Evolutionary conservation across 2,888 invertebrate species (phyloP).

Genomic region (Eupithecia pulchellata): DNA sequence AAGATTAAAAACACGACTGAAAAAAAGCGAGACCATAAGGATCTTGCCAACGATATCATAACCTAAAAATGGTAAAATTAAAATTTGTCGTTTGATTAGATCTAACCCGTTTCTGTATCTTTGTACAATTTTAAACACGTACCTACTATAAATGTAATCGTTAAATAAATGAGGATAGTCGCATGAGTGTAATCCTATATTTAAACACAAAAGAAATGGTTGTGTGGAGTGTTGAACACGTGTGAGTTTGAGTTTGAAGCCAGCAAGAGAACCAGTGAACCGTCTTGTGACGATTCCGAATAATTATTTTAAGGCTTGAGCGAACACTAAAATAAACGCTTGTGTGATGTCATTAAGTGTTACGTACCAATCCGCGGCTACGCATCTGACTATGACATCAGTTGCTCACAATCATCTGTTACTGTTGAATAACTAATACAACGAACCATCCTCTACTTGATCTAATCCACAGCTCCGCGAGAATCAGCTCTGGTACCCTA

Average conservation of each 20-base stretch:
- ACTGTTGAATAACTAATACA: conserved; percentile 62
- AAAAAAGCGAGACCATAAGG: too few species aligned
- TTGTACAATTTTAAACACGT: too few species aligned
- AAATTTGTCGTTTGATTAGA: too few species aligned
- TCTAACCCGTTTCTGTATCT: not conserved
- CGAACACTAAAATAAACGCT: conserved; percentile 75
- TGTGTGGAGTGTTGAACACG: conserved; percentile 42
- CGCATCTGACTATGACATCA: conserved; percentile 80
- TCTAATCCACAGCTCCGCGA: not conserved
- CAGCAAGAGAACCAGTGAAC: conserved; percentile 53
- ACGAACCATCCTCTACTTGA: not conserved
- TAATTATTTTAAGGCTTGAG: conserved; percentile 78
- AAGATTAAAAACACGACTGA: too few species aligned
- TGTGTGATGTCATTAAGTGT: conserved; percentile 82
- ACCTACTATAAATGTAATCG: conserved; percentile 2
- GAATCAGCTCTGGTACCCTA: not conserved
- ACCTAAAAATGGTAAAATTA: too few species aligned
- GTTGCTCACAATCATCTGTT: conserved; percentile 68
- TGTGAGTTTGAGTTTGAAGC: conserved; percentile 50
- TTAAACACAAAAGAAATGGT: conserved; percentile 36
- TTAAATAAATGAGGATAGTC: conserved; percentile 15
- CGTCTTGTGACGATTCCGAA: conserved; percentile 63
- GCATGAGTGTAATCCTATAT: conserved; percentile 22
- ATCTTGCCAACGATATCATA: too few species aligned
- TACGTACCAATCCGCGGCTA: conserved; percentile 67